Percentiles rank a stretch among this genome's conserved stretches.
phyloP scores from a whole-genome alignment of 1,140 invertebrate species.

The Drosophila parabipectinata region DNA sequence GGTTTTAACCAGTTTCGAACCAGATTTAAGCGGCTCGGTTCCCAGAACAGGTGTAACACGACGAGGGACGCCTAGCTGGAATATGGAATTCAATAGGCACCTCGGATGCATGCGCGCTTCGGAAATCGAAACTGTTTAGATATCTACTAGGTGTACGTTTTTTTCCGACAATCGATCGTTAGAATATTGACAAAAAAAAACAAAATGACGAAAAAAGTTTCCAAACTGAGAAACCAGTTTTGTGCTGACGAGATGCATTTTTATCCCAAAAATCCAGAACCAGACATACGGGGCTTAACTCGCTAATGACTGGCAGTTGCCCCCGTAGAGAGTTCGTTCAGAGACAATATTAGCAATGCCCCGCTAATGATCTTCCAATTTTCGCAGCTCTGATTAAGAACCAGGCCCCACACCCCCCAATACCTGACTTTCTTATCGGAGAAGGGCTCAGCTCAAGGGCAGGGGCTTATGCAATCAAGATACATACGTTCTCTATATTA shows the following conservation, averaged over 20 bases:
- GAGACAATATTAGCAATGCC: constrained; percentile 43
- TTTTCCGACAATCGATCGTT: constrained; percentile 6
- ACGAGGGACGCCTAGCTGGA: constrained; percentile 2
- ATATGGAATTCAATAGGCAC: constrained; percentile 14
- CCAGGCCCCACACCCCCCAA: too few species aligned
- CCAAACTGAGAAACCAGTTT: constrained; percentile 31
- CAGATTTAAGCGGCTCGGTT: constrained; percentile 29
- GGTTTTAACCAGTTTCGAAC: constrained; percentile 60
- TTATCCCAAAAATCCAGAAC: constrained; percentile 5
- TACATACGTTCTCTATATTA: background rate
- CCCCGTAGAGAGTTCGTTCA: constrained; percentile 13
- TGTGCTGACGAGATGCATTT: constrained; percentile 32
- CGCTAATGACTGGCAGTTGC: constrained; percentile 42
- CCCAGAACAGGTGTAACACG: constrained; percentile 14
- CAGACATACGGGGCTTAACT: background rate
- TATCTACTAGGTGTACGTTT: background rate
- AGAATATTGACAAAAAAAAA: constrained; percentile 13
- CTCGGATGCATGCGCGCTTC: background rate
- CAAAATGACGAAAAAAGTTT: background rate
- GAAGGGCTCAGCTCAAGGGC: background rate
- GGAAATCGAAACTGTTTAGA: constrained; percentile 28
- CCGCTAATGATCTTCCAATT: constrained; percentile 56
- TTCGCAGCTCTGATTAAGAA: constrained; percentile 16
- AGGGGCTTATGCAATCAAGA: constrained; percentile 19
- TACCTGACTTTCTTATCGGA: too few species aligned